Percentiles rank a stretch among this genome's conserved stretches.
These are phyloP conservation scores for Cotesia chilonis DNA, from an alignment of 1,140 invertebrate genomes.

Conservation along the genomic window DNA sequence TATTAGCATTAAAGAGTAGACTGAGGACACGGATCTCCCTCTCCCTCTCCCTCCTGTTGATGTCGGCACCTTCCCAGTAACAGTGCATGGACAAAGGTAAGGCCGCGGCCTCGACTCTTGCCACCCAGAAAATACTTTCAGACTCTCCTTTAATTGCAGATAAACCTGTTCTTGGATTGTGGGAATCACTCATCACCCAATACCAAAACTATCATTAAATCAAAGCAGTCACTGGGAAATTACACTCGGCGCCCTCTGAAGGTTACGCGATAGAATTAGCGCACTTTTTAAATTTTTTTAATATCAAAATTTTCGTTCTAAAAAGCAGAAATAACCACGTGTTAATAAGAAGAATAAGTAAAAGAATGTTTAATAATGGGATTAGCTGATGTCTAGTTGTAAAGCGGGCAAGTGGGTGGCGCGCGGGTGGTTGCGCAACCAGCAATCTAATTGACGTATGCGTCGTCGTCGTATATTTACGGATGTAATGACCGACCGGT, in stretches of 20 bases:
- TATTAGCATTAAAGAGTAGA: conserved; percentile 41
- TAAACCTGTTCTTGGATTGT: conserved; percentile 2
- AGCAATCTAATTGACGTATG: conserved; percentile 53
- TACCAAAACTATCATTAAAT: conserved; percentile 8
- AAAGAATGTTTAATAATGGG: neutral
- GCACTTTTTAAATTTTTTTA: too few relatives aligned
- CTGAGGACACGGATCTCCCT: conserved; percentile 31
- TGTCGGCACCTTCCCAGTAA: conserved; percentile 32
- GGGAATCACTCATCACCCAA: conserved; percentile 26
- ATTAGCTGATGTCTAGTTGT: conserved; percentile 37
- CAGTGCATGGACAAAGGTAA: conserved; percentile 38
- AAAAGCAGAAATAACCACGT: conserved; percentile 21
- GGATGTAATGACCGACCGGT: conserved; percentile 48
- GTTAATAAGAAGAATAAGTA: conserved; percentile 26
- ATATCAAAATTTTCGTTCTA: too few relatives aligned
- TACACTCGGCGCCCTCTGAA: too few relatives aligned
- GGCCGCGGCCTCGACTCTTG: conserved; percentile 44
- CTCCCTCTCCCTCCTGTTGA: conserved; percentile 28
- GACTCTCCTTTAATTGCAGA: neutral
- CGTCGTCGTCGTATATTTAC: conserved; percentile 49
- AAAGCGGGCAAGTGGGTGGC: conserved; percentile 47
- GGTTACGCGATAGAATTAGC: too few relatives aligned
- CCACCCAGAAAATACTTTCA: conserved; percentile 1
- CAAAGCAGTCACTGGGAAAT: too few relatives aligned
- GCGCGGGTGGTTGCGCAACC: conserved; percentile 48